Evolutionary conservation across 2,888 invertebrate genomes (phyloP), one percentile per base, ranked within the genome.

Genomic region (Plebejus anna): DNA sequence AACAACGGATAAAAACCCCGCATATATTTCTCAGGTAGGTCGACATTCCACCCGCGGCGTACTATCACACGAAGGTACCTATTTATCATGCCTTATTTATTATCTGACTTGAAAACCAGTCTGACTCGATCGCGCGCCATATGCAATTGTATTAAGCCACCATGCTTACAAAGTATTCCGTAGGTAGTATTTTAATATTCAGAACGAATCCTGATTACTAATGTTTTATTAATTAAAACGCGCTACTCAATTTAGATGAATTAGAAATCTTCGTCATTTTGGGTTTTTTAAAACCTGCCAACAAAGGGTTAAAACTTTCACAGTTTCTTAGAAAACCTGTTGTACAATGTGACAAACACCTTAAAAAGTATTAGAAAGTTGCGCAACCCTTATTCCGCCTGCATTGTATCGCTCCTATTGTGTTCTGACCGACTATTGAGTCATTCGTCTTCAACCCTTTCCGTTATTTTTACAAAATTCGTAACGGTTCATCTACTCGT

Each of bases 81-180:
- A 93, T 94, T 93, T 94, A 93, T 93, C 93, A 93, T 92, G 81
- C 86, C 88, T 92, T 93, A 93, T 94, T 94, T 94, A 94, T 93
- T 92, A 86, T 84, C 88, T 88, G 89, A 90, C 90, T 91, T 85
- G 79, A 85, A 90, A 94, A 93, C 93, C 93, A 85, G 93, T 93
- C 87, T 83, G 85, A 72, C 70, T 78, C 78, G 80, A 78, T 76
- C 36, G 66, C 70, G 70, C 77, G 88, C 77, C 76, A 72, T 76
- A 71, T 76, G 59, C 42, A 70, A 42, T 72, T 72, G 71, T 72
- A 59, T 59, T 38, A 28, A 70, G 55, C 32, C 32, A n/a, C 38
- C 70, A 71, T 71, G 42, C 16, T n/a, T 42, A 42, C 71, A 71
- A 9, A 71, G 38, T 38, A 38, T 71, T 61, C 61, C 7, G 61